These are phyloP conservation scores for Acanthaster planci DNA, from an alignment of 35 echinoderm and acorn worm species.

Conservation along the genomic window DNA sequence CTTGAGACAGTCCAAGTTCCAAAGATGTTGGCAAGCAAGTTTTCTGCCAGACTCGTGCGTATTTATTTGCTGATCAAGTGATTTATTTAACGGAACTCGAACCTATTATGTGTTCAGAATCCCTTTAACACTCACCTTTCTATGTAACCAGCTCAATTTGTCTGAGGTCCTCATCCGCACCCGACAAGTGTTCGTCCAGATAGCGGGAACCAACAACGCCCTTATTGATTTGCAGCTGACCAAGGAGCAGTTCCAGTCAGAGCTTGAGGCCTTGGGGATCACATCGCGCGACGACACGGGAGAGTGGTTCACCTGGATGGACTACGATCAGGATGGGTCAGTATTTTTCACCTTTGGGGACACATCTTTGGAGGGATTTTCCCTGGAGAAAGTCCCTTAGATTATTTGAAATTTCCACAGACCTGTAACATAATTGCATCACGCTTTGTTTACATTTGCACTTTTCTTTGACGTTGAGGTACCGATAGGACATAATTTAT, in stretches of 20 bases:
- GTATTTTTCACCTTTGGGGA: not conserved
- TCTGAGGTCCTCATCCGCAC: conserved; percentile 84
- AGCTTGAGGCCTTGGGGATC: conserved; percentile 87
- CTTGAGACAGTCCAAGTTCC: too few species aligned
- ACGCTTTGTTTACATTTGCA: too few species aligned
- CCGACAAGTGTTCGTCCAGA: conserved; percentile 73
- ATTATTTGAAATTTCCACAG: too few species aligned
- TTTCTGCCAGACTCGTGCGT: too few species aligned
- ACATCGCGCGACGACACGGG: conserved; percentile 78
- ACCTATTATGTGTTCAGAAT: too few species aligned
- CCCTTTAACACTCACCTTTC: not conserved
- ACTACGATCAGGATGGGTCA: conserved; percentile 81
- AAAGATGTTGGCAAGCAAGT: too few species aligned
- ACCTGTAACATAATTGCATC: too few species aligned
- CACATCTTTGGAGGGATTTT: not conserved
- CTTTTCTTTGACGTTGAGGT: too few species aligned
- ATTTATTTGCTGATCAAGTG: too few species aligned
- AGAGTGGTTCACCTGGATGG: conserved; percentile 95
- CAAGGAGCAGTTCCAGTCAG: conserved; percentile 69
- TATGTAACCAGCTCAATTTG: conserved; percentile 70
- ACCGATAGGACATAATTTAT: too few species aligned
- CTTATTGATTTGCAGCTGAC: conserved; percentile 68
- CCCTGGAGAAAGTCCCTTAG: not conserved
- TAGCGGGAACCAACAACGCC: conserved; percentile 54
- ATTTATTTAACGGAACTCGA: too few species aligned